phyloP scores from a whole-genome alignment of 2,888 invertebrate species.

The Drosophila diplacantha region DNA sequence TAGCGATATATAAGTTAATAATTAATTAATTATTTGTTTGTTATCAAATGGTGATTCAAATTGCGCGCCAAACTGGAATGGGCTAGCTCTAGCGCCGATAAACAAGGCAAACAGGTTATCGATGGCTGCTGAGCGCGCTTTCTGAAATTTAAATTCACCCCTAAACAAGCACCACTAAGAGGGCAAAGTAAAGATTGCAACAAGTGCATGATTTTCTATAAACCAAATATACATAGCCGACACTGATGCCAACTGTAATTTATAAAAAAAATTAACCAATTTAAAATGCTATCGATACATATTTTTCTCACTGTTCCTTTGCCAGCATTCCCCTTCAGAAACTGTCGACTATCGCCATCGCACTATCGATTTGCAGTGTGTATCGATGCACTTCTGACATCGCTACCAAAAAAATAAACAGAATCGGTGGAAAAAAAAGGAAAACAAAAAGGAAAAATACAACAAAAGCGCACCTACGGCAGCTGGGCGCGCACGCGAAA shows the following conservation, averaged over 20 bases:
- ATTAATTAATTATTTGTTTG: no score
- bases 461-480: conserved; percentile 19
- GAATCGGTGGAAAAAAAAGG: conserved; percentile 38
- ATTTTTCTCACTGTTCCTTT: background rate
- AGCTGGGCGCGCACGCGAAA: conserved; percentile 11
- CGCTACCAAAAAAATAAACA: conserved; percentile 62
- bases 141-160: background rate
- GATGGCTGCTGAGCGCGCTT: background rate
- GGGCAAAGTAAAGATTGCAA: background rate
- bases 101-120: background rate
- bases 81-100: background rate
- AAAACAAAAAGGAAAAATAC: conserved; percentile 59
- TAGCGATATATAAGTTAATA: background rate
- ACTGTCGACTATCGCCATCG: conserved; percentile 6
- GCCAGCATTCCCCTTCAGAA: no score
- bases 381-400: conserved; percentile 14
- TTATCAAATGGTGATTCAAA: background rate
- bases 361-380: conserved; percentile 1
- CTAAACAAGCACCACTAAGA: background rate
- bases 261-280: background rate
- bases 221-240: no score
- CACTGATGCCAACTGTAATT: fast-evolving
- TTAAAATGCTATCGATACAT: background rate
- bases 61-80: background rate
- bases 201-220: background rate